Evolutionary conservation across 2,888 invertebrate species (phyloP), one percentile per base, ranked within the genome.

Genomic region (Drosophila lacicola): DNA sequence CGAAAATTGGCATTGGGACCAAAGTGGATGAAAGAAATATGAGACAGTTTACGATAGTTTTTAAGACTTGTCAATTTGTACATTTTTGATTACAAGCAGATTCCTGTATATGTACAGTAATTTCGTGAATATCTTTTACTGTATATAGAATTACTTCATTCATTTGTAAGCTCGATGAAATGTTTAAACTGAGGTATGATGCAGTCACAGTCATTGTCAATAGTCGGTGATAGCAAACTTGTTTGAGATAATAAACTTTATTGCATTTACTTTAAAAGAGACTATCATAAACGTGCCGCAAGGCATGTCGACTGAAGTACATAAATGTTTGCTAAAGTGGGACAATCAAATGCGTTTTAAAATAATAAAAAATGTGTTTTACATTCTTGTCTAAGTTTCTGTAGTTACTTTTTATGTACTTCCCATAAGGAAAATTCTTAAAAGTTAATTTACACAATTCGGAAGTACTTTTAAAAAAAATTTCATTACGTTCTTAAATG

Each of bases 161-260:
- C n/a, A 36, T 29, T 41, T 50, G 19, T 65, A 17, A 50, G 37
- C 25, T 49, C 8, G 9, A 39, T 44, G 6, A 29, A 14, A 36
- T 25, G 8, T 25, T 25, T 25, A 6, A 6, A 25, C 25, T 25
- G 8, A 2, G 14, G 14, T 25, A 19, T 44, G 45, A 60, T 71
- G 51, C 44, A 57, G 33, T 47, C 29, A 8, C 8, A 29, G 8
- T 29, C 29, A 29, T 8, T 47, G 34, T 25, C 29, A n/a, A 17
- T 21, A 39, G 55, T 53, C 25, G 13, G 41, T 36, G 42, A 37
- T 33, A 45, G 19, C 19, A 54, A 69, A 45, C 39, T 54, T 44
- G 39, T 46, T 39, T 19, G 25, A 58, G 46, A 60, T 42, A 60
- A 68, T 50, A 44, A 53, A 72, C 13, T 54, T 66, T 69, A 58